phyloP scores from a whole-genome alignment of 2,888 invertebrate species.

The Lamproptera curius region DNA sequence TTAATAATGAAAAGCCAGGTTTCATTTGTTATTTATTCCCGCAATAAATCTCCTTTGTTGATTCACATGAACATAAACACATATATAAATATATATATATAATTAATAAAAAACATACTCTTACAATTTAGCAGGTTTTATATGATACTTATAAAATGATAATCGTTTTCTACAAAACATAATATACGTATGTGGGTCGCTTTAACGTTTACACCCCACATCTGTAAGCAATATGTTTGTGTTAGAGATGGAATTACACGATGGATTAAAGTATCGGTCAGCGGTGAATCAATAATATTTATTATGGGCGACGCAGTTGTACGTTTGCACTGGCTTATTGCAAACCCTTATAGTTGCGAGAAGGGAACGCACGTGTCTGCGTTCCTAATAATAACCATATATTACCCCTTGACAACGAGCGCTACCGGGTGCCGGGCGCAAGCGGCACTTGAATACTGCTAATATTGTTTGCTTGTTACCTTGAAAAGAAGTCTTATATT shows the following conservation, averaged over 20 bases:
- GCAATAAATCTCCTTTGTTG: no score
- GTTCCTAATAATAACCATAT: conserved; percentile 30
- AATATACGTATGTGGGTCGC: conserved; percentile 26
- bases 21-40: no score
- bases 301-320: conserved; percentile 48
- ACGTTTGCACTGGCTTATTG: conserved; percentile 40
- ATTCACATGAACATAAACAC: no score
- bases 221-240: conserved; percentile 58
- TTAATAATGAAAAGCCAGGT: no score
- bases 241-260: conserved; percentile 47
- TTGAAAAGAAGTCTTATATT: neutral
- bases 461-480: neutral
- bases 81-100: no score
- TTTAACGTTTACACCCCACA: conserved; percentile 41
- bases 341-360: conserved; percentile 32
- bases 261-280: conserved; percentile 57
- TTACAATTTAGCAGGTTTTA: no score
- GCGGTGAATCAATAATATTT: conserved; percentile 56
- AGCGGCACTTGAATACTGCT: neutral
- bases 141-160: no score
- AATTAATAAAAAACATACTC: no score
- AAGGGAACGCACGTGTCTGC: conserved; percentile 36
- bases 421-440: conserved; percentile 5
- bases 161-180: no score
- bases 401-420: conserved; percentile 23